A percentile compares a stretch with the other conserved stretches of the same genome.
phyloP scores from a whole-genome alignment of 2,888 invertebrate species.

The Pycnomerus fuliginosus region DNA sequence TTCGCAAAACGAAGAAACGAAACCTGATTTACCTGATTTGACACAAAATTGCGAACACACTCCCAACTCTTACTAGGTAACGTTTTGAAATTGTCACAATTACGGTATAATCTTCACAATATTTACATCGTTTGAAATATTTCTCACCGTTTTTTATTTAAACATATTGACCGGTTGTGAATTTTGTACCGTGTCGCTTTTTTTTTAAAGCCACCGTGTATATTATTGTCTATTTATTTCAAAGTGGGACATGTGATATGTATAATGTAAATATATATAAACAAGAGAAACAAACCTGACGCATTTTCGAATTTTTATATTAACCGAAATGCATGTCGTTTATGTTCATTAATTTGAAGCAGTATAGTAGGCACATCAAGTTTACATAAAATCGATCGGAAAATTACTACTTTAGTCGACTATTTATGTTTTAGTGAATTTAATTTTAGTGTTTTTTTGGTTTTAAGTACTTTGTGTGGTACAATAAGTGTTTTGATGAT shows the following conservation, averaged over 20 bases:
- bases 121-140: slow-evolving; percentile 21
- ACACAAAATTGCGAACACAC: slow-evolving; percentile 43
- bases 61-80: slow-evolving; percentile 31
- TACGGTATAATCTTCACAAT: slow-evolving; percentile 19
- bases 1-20: slow-evolving; percentile 30
- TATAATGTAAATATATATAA: slow-evolving; percentile 51
- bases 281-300: slow-evolving; percentile 41
- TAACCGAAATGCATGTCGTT: slow-evolving; percentile 48
- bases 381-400: slow-evolving; percentile 27
- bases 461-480: slow-evolving; percentile 11
- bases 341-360: slow-evolving; percentile 35
- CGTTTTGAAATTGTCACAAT: slow-evolving; percentile 1
- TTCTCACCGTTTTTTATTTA: no score
- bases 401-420: slow-evolving; percentile 24
- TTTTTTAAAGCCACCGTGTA: slow-evolving; percentile 27
- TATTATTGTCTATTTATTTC: slow-evolving; percentile 35
- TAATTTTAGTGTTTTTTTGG: slow-evolving; percentile 1
- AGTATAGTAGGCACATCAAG: slow-evolving; percentile 22
- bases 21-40: slow-evolving; percentile 42
- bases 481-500: slow-evolving; percentile 37
- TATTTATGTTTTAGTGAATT: slow-evolving; percentile 8
- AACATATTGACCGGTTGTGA: no score
- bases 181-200: slow-evolving; percentile 20
- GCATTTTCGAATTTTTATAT: slow-evolving; percentile 51
- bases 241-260: slow-evolving; percentile 51